These are phyloP conservation scores for Chaetogeoica ovagalla DNA, from an alignment of 2,888 invertebrate genomes.

Conservation along the genomic window DNA sequence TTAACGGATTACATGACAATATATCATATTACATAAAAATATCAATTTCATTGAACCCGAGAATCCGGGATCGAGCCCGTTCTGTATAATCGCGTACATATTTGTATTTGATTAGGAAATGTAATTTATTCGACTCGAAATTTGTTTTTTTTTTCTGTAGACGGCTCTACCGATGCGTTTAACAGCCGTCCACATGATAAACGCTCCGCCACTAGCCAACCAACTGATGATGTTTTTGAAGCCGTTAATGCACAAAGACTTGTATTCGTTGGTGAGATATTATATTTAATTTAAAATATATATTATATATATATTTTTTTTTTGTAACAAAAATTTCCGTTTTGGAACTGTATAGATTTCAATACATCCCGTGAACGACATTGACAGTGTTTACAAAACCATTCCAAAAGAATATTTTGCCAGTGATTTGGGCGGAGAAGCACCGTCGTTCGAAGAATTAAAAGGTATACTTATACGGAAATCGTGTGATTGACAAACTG, in stretches of 20 bases:
- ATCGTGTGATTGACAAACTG: no score
- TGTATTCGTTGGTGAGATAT: constrained; percentile 53
- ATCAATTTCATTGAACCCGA: no score
- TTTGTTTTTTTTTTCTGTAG: not conserved
- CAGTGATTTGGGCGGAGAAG: constrained; percentile 52
- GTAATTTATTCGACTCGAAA: not conserved
- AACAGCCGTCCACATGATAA: constrained; percentile 52
- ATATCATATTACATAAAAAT: no score
- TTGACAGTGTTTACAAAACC: constrained; percentile 44
- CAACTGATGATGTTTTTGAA: constrained; percentile 53
- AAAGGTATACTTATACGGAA: constrained; percentile 21
- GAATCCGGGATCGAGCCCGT: no score
- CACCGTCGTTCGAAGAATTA: constrained; percentile 43
- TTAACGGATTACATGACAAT: no score
- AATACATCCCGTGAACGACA: constrained; percentile 28
- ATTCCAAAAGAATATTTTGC: constrained; percentile 52
- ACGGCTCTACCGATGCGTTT: constrained; percentile 52
- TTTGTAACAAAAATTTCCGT: not conserved
- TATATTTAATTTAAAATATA: not conserved
- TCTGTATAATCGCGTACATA: no score
- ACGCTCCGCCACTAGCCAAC: constrained; percentile 52
- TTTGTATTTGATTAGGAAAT: no score
- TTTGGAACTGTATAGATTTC: constrained; percentile 33
- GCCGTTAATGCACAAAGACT: constrained; percentile 54
- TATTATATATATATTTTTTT: no score